Percentiles rank a stretch among this genome's conserved stretches.
Evolutionary conservation across 2,888 invertebrate species (phyloP).

Genomic region (Anticlea derivata): DNA sequence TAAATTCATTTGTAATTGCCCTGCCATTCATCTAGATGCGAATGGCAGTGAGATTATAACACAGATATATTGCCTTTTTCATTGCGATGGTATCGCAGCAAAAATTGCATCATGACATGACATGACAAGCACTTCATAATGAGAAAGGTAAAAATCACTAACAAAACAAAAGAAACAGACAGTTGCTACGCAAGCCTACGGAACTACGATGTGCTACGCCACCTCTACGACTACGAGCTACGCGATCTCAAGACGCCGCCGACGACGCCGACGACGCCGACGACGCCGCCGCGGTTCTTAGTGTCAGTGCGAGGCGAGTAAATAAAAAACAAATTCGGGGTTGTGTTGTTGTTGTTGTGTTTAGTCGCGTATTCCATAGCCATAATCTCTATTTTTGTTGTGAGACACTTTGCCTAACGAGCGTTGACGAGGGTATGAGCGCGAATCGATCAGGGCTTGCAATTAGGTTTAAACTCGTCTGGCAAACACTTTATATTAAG

Average conservation of each 20-base stretch:
- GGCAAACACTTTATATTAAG: conserved; percentile 27
- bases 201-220: conserved; percentile 19
- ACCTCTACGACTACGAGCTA: no score
- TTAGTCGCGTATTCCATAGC: conserved; percentile 28
- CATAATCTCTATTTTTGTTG: conserved; percentile 45
- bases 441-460: conserved; percentile 44
- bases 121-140: no score
- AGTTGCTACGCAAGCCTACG: background rate
- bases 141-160: no score
- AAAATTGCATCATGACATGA: no score
- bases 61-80: background rate
- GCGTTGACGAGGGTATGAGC: conserved; percentile 39
- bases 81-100: background rate
- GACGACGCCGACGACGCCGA: no score
- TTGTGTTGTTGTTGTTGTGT: no score
- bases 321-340: no score
- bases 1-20: background rate
- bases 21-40: background rate
- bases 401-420: conserved; percentile 56
- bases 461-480: conserved; percentile 38
- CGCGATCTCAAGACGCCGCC: no score
- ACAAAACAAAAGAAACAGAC: background rate
- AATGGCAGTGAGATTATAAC: background rate
- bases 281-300: no score
- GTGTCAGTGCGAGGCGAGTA: no score